Percentiles rank a stretch among this genome's conserved stretches.
Conservation (phyloP, 2,797 vertebrate species). For the Hydrophis major region DNA sequence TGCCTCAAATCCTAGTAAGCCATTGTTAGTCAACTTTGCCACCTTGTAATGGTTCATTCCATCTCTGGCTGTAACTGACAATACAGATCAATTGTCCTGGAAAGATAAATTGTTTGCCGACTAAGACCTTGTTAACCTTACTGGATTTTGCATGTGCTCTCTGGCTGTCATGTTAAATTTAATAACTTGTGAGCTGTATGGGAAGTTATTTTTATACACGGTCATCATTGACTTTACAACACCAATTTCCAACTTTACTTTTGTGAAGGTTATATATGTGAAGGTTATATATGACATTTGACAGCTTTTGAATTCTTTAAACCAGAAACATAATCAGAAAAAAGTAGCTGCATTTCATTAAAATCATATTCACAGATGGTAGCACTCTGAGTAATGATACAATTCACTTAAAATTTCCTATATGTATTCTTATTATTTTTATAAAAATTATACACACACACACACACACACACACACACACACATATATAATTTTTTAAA, state of each 20-base stretch:
- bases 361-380: background rate
- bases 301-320: constrained; percentile 7
- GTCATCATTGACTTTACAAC: background rate
- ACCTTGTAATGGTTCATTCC: constrained; percentile 4
- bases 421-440: background rate
- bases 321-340: constrained; percentile 6
- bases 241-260: background rate
- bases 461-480: too few species aligned
- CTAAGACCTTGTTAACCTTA: constrained; percentile 6
- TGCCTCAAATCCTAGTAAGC: background rate
- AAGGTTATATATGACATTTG: background rate
- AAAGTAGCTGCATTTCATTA: background rate
- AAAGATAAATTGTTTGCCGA: constrained; percentile 9
- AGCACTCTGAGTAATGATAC: background rate
- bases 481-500: background rate
- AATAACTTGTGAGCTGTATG: background rate
- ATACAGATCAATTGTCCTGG: background rate
- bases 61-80: background rate
- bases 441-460: too few species aligned
- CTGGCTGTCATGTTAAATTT: background rate
- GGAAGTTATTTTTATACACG: background rate
- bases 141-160: background rate
- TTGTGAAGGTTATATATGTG: background rate
- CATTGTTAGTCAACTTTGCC: background rate
- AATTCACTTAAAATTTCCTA: background rate